Conservation (phyloP, 2,113 vertebrate species). For the Ciconia stormi region DNA sequence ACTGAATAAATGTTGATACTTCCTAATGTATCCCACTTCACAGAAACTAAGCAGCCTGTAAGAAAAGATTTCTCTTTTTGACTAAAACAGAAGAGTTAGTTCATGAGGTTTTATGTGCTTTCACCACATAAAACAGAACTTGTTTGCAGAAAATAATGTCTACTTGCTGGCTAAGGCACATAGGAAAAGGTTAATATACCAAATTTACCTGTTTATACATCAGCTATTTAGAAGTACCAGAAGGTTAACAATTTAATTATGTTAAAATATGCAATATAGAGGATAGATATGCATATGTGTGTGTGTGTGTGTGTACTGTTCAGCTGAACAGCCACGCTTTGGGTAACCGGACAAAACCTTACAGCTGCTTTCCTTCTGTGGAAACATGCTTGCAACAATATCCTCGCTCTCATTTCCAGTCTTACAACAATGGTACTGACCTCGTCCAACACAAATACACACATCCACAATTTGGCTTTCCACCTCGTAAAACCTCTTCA, state of each 20-base stretch:
- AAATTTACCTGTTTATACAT: background rate
- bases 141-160: background rate
- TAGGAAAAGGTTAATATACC: background rate
- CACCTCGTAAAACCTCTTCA: background rate
- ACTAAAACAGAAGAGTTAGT: background rate
- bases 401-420: background rate
- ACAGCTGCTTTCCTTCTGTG: background rate
- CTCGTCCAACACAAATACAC: background rate
- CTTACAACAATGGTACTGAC: background rate
- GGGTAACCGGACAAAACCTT: background rate
- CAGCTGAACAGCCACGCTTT: background rate
- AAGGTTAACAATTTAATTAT: background rate
- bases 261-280: background rate
- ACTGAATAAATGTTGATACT: background rate
- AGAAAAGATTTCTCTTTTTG: background rate
- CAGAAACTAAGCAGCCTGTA: background rate
- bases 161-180: background rate
- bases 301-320: background rate
- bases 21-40: background rate
- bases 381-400: background rate
- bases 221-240: background rate
- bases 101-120: background rate
- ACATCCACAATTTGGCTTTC: background rate
- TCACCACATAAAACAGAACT: background rate
- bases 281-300: accelerated